phyloP scores from a whole-genome alignment of 2,888 invertebrate species.

The Phalera bucephala region DNA sequence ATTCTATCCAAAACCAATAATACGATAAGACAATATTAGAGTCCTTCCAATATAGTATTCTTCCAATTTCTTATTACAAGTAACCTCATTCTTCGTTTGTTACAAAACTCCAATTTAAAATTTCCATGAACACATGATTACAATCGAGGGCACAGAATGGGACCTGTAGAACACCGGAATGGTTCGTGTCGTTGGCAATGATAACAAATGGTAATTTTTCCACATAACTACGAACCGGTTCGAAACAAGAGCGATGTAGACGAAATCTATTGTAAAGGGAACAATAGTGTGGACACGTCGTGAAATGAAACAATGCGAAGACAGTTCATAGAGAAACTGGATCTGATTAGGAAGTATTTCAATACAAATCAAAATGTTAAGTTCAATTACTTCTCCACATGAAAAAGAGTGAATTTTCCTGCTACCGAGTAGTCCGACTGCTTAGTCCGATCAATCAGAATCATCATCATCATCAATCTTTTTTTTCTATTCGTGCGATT shows the following conservation, averaged over 20 bases:
- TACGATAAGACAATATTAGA: too few species aligned
- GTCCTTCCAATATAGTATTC: too few species aligned
- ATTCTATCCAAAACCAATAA: too few species aligned
- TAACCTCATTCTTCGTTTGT: slow-evolving; percentile 17
- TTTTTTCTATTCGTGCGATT: too few species aligned
- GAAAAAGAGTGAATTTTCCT: too few species aligned
- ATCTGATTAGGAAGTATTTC: slow-evolving; percentile 34
- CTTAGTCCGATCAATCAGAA: too few species aligned
- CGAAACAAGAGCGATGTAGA: slow-evolving; percentile 52
- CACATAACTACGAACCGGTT: slow-evolving; percentile 47
- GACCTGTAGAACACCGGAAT: slow-evolving; percentile 26
- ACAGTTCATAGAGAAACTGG: slow-evolving; percentile 46
- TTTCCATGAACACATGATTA: slow-evolving; percentile 26
- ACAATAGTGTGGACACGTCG: slow-evolving; percentile 67
- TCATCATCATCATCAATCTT: too few species aligned
- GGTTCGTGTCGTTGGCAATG: slow-evolving; percentile 33
- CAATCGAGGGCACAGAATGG: slow-evolving; percentile 33
- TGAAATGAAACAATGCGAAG: slow-evolving; percentile 64
- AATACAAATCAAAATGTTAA: too few species aligned
- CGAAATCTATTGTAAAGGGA: slow-evolving; percentile 59
- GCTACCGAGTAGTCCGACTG: too few species aligned
- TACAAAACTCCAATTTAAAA: slow-evolving; percentile 19
- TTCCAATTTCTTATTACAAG: too few species aligned
- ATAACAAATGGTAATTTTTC: slow-evolving; percentile 49
- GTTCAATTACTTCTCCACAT: too few species aligned